Evolutionary conservation across 1,140 invertebrate species (phyloP), one percentile per base, ranked within the genome.

Genomic region (Drosophila lacteicornis): DNA sequence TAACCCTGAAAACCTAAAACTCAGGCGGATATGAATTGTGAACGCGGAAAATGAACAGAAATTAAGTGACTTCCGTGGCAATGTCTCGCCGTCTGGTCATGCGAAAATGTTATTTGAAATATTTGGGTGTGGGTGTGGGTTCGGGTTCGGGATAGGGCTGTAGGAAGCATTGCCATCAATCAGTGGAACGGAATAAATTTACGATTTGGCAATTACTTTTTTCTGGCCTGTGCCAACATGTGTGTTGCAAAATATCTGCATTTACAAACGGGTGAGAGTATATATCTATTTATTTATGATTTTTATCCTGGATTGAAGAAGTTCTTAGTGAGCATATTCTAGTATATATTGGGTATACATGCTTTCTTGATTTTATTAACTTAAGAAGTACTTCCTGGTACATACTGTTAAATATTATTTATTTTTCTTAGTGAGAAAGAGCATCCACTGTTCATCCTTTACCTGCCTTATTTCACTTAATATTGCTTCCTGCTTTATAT

Each of bases 61-160:
- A 91, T 91, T 86, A 91, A 91, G 80, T 75, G 74, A 91, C 82
- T 91, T 91, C 82, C 80, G 87, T 79, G 75, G 67, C 77, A 91
- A 74, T 71, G 86, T 91, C 86, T 91, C 82, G 87, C 87, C 87
- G 87, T 91, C 87, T 91, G 78, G 82, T 65, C 75, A 57, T 60
- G 55, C 71, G 68, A 83, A 80, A 86, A 59, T 86, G 75, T 75
- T 69, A 82, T 87, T 86, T 79, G 30, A 66, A 79, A 78, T 77
- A 71, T 2, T 22, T 12, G 36, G 33, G 33, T 11, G 33, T 33
- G 7, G 51, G 50, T 13, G 4, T 47, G 4, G 9, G 42, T 19
- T 3, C 19, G 4, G 9, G 42, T 19, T 33, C 6, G 13, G 43
- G n/a, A 61, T 38, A 25, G 25, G 11, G 53, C 15, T 56, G 36